These are phyloP conservation scores for Stenodema calcarata DNA, from an alignment of 2,888 invertebrate species.

Conservation along the genomic window DNA sequence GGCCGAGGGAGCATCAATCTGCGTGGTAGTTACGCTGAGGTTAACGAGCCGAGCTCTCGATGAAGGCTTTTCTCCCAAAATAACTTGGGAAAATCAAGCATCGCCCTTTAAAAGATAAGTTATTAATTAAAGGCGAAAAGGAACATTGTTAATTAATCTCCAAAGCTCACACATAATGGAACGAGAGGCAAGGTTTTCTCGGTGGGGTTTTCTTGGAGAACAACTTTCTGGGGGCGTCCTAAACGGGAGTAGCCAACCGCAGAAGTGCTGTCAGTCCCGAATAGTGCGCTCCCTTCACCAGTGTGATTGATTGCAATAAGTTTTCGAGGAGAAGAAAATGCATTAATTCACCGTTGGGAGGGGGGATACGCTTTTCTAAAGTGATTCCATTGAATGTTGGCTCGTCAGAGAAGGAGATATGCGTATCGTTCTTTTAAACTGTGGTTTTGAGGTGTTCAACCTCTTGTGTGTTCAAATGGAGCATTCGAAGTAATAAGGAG, in stretches of 20 bases:
- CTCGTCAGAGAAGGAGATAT: not conserved
- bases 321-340: not conserved
- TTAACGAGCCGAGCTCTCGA: not conserved
- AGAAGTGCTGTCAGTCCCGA: not conserved
- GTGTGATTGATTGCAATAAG: not conserved
- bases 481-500: too few relatives aligned
- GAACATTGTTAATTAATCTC: constrained; percentile 2
- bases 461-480: not conserved
- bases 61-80: not conserved
- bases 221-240: not conserved
- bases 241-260: not conserved
- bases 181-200: not conserved
- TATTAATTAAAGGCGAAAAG: constrained; percentile 2
- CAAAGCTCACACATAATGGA: not conserved
- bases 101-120: not conserved
- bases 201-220: not conserved
- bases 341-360: not conserved
- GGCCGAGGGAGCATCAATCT: not conserved
- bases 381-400: not conserved
- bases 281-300: not conserved
- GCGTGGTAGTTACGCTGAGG: not conserved
- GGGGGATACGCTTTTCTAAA: not conserved
- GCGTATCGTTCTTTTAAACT: not conserved
- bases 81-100: not conserved
- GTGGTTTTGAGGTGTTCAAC: not conserved